phyloP scores from a whole-genome alignment of 2,113 vertebrate genomes.

The Spermophilus dauricus region DNA sequence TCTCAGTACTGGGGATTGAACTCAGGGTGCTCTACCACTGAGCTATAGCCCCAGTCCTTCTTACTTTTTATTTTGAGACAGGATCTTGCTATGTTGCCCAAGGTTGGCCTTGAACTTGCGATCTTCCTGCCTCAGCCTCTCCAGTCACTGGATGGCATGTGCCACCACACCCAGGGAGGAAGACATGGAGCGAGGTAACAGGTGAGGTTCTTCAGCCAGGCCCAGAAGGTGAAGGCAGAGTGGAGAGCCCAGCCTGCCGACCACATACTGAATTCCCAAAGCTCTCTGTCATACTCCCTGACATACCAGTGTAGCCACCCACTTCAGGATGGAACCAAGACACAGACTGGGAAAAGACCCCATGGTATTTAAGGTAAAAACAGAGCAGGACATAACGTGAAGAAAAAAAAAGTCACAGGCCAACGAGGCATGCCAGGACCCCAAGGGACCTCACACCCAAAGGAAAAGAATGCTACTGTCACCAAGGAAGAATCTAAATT shows the following conservation, averaged over 20 bases:
- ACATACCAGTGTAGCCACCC: neutral
- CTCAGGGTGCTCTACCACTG: neutral
- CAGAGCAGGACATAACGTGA: neutral
- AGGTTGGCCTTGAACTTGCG: too few relatives aligned
- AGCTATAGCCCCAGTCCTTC: neutral
- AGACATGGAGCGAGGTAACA: fast-evolving
- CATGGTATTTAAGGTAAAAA: neutral
- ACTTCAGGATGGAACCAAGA: neutral
- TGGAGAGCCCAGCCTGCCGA: neutral
- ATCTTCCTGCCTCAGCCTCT: too few relatives aligned
- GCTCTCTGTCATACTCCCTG: neutral
- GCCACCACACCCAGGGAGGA: neutral
- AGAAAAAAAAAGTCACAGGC: neutral
- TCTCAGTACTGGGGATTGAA: neutral
- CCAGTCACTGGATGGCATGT: too few relatives aligned
- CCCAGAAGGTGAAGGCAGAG: fast-evolving
- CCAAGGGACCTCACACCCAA: neutral
- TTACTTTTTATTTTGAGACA: too few relatives aligned
- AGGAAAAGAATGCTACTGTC: neutral
- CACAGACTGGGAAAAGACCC: neutral
- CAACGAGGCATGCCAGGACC: neutral
- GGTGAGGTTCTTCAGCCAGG: neutral
- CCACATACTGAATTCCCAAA: neutral
- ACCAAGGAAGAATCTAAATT: neutral
- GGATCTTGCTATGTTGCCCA: too few relatives aligned